Evolutionary conservation across 1,140 invertebrate genomes (phyloP).

Genomic region (Apocrypta bakeri): DNA sequence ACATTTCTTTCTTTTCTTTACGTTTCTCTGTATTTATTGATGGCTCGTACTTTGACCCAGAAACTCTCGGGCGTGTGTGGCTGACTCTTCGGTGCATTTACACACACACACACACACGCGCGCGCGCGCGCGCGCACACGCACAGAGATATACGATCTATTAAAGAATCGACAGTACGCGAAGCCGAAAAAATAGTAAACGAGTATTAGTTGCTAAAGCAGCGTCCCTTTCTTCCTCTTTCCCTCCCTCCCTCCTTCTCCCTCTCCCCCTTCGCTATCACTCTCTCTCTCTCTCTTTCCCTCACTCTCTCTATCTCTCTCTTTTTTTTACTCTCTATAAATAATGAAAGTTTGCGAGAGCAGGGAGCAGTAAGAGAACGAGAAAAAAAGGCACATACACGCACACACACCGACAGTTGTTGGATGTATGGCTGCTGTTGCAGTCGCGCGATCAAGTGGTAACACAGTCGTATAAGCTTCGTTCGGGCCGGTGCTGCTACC

Average conservation of each 20-base stretch:
- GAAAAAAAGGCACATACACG: not conserved
- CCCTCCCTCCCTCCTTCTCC: not conserved
- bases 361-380: not conserved
- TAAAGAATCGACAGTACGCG: not conserved
- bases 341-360: not conserved
- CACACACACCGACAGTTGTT: conserved; percentile 15
- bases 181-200: not conserved
- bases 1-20: not conserved
- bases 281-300: not conserved
- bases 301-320: too few species aligned
- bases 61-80: not conserved
- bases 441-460: conserved; percentile 39
- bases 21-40: not conserved
- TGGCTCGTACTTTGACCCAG: not conserved
- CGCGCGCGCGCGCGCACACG: not conserved
- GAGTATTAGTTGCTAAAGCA: too few species aligned
- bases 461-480: conserved; percentile 41
- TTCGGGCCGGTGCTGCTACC: conserved; percentile 59
- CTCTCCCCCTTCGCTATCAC: too few species aligned
- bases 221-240: not conserved
- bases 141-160: not conserved
- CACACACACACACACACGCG: not conserved
- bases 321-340: not conserved
- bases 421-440: not conserved
- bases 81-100: not conserved